Percentiles rank a stretch among this genome's conserved stretches.
These are phyloP conservation scores for Ceramica pisi DNA, from an alignment of 2,888 invertebrate genomes.

Conservation along the genomic window DNA sequence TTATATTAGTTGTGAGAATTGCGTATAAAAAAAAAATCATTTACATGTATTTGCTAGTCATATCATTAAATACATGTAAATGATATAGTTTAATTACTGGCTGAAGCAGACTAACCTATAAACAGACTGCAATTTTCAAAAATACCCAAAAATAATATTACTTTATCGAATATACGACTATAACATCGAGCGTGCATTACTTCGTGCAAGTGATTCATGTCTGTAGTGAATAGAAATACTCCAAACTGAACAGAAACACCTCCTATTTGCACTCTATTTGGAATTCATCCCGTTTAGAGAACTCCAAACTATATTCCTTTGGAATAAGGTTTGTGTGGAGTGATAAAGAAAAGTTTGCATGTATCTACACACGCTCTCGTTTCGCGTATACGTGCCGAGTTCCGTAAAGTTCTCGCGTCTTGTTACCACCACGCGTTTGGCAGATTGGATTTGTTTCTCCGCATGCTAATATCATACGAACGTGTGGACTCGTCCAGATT, in stretches of 20 bases:
- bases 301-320: slow-evolving; percentile 61
- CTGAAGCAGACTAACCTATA: neutral
- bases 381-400: slow-evolving; percentile 81
- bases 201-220: slow-evolving; percentile 78
- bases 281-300: slow-evolving; percentile 28
- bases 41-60: too few relatives aligned
- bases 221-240: slow-evolving; percentile 80
- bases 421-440: slow-evolving; percentile 84
- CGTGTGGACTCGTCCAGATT: slow-evolving; percentile 79
- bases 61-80: too few relatives aligned
- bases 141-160: slow-evolving; percentile 40
- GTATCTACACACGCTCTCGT: slow-evolving; percentile 74
- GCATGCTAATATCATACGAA: slow-evolving; percentile 84
- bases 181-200: slow-evolving; percentile 70
- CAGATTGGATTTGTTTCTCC: slow-evolving; percentile 88
- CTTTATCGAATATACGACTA: slow-evolving; percentile 71
- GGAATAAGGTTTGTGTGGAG: slow-evolving; percentile 58
- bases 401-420: slow-evolving; percentile 83
- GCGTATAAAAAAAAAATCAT: too few relatives aligned
- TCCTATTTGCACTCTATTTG: slow-evolving; percentile 66
- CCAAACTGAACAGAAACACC: slow-evolving; percentile 71
- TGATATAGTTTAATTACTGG: too few relatives aligned
- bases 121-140: slow-evolving; percentile 8
- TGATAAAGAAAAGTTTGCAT: slow-evolving; percentile 61
- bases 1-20: too few relatives aligned